phyloP scores from a whole-genome alignment of 2,888 invertebrate species.

The Adelphocoris suturalis region DNA sequence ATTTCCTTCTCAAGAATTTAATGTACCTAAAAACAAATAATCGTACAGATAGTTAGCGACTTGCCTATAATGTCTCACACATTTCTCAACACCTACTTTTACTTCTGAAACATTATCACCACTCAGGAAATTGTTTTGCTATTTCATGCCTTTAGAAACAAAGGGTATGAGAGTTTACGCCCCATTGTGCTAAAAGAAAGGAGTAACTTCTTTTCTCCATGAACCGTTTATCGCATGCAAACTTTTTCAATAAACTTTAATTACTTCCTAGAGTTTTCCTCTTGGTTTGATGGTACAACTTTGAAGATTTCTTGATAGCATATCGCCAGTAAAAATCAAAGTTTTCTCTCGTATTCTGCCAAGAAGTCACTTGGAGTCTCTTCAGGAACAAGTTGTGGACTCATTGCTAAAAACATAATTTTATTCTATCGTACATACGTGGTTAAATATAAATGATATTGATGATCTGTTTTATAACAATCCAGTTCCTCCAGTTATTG shows the following conservation, averaged over 20 bases:
- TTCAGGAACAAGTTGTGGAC: too few relatives aligned
- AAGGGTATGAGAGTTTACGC: background rate
- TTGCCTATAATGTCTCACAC: background rate
- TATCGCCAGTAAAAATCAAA: background rate
- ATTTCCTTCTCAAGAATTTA: too few relatives aligned
- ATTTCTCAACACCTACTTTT: background rate
- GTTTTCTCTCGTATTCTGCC: background rate
- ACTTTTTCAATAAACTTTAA: constrained; percentile 39
- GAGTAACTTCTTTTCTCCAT: background rate
- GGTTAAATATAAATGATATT: too few relatives aligned
- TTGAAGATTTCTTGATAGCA: background rate
- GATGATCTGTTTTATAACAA: too few relatives aligned
- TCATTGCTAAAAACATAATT: too few relatives aligned
- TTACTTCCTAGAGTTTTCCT: constrained; percentile 17
- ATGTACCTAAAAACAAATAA: background rate
- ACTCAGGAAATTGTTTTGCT: background rate
- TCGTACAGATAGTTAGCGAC: background rate
- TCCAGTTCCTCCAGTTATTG: too few relatives aligned
- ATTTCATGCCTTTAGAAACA: constrained; percentile 19
- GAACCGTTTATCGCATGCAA: background rate
- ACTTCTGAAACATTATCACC: background rate
- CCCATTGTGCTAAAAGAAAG: constrained; percentile 15
- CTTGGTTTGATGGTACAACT: constrained; percentile 24
- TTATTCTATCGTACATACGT: too few relatives aligned
- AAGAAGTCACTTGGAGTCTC: too few relatives aligned